Evolutionary conservation across 2,113 vertebrate genomes (phyloP).

Genomic region (Burhinus oedicnemus): DNA sequence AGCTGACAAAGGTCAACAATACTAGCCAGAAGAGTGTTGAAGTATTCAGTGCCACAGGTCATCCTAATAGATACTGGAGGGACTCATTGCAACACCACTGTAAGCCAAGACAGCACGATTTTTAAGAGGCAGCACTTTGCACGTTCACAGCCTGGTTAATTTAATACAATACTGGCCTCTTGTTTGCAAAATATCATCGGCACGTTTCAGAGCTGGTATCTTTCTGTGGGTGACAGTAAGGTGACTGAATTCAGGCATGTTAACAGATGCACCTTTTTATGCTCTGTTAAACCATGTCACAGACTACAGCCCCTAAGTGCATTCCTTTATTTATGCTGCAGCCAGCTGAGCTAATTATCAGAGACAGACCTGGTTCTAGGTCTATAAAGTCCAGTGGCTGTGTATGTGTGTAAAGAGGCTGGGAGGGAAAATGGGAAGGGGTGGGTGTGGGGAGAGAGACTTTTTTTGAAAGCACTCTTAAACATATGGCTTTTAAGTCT

Average conservation of each 20-base stretch:
- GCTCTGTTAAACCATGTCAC: constrained; percentile 78
- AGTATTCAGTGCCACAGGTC: constrained; percentile 79
- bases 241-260: constrained; percentile 67
- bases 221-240: constrained; percentile 73
- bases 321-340: constrained; percentile 74
- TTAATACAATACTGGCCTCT: constrained; percentile 70
- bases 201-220: constrained; percentile 61
- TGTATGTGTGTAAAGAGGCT: neutral
- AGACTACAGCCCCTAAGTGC: constrained; percentile 71
- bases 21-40: constrained; percentile 78
- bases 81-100: constrained; percentile 70
- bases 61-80: constrained; percentile 77
- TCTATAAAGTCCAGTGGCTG: constrained; percentile 46
- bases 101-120: constrained; percentile 55
- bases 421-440: neutral
- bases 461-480: neutral
- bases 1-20: constrained; percentile 90
- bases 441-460: neutral
- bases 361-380: constrained; percentile 68
- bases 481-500: neutral
- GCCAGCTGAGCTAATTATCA: constrained; percentile 76
- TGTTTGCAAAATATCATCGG: constrained; percentile 70
- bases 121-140: constrained; percentile 71
- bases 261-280: constrained; percentile 78
- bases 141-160: constrained; percentile 68